Evolutionary conservation across 2,113 vertebrate genomes (phyloP).

Genomic region (Melanerpes aurifrons): DNA sequence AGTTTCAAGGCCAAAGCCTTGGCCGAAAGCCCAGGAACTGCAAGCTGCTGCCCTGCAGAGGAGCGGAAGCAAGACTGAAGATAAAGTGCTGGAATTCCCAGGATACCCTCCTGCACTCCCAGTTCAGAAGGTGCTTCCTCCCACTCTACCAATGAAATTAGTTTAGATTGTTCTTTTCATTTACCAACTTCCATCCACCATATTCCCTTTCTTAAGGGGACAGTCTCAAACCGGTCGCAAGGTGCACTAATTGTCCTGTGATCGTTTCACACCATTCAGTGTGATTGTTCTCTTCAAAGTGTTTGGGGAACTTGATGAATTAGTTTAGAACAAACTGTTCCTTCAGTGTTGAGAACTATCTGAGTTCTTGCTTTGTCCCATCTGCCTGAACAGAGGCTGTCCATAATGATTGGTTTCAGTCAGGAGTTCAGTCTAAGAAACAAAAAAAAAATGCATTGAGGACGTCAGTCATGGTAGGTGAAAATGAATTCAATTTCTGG

Average conservation of each 20-base stretch:
- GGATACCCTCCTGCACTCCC: no score
- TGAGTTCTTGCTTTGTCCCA: not conserved
- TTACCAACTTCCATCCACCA: no score
- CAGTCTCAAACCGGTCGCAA: no score
- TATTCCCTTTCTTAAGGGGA: no score
- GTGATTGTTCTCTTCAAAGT: not conserved
- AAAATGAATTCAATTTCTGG: not conserved
- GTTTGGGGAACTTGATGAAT: not conserved
- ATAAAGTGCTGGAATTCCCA: no score
- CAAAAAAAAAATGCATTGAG: not conserved
- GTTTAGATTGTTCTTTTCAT: no score
- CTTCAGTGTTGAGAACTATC: not conserved
- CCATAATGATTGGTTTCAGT: not conserved
- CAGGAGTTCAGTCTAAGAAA: not conserved
- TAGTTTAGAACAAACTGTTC: not conserved
- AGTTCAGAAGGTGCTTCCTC: no score
- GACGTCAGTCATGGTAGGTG: not conserved
- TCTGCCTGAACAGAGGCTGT: not conserved
- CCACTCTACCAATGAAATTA: no score
- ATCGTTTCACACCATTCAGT: not conserved
- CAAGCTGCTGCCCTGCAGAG: no score
- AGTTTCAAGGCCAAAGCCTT: no score
- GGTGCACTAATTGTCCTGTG: not conserved
- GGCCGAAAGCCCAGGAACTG: no score
- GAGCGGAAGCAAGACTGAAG: no score